Evolutionary conservation across 2,888 invertebrate genomes (phyloP).

Genomic region (Teinopalpus imperialis): DNA sequence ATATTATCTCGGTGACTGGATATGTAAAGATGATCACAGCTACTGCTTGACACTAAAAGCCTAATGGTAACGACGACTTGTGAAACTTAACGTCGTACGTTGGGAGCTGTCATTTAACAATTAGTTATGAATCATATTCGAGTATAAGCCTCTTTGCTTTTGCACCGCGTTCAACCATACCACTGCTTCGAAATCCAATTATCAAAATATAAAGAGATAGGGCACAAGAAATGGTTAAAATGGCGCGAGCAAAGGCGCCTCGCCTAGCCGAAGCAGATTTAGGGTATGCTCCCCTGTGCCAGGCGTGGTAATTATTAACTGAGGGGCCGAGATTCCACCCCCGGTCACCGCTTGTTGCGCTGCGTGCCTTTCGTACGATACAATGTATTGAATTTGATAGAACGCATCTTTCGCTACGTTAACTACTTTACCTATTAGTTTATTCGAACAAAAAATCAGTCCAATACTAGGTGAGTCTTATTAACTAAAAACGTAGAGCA

Average conservation of each 20-base stretch:
- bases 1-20: too few relatives aligned
- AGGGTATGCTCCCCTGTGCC: constrained; percentile 53
- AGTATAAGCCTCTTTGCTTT: too few relatives aligned
- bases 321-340: constrained; percentile 65
- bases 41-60: too few relatives aligned
- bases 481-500: too few relatives aligned
- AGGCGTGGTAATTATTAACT: constrained; percentile 70
- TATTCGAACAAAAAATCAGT: constrained; percentile 1
- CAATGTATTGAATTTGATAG: constrained; percentile 28
- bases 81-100: too few relatives aligned
- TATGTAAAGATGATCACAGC: too few relatives aligned
- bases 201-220: constrained; percentile 4
- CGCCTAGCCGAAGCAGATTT: constrained; percentile 15
- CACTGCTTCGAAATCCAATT: neutral
- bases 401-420: neutral
- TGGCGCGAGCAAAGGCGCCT: constrained; percentile 3
- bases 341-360: constrained; percentile 37
- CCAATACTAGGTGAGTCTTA: too few relatives aligned
- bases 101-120: too few relatives aligned
- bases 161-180: too few relatives aligned
- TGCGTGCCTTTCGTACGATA: constrained; percentile 29
- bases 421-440: constrained; percentile 3
- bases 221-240: constrained; percentile 1
- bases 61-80: too few relatives aligned
- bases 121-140: too few relatives aligned